Percentiles rank a stretch among this genome's conserved stretches.
phyloP scores from a whole-genome alignment of 2,113 vertebrate species.

The Lagopus leucura region DNA sequence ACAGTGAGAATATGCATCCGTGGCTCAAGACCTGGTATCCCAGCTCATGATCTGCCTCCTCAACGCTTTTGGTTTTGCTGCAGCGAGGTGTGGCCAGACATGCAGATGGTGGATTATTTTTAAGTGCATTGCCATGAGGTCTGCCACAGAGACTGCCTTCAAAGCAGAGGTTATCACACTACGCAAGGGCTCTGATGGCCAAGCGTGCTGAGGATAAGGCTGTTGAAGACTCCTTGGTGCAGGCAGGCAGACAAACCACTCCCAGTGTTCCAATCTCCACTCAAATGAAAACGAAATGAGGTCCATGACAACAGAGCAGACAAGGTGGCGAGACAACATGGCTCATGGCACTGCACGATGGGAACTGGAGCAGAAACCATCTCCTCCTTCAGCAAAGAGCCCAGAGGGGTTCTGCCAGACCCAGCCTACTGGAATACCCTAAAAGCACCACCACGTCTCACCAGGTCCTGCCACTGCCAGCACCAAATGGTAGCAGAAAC shows the following conservation, averaged over 20 bases:
- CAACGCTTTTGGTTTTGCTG: neutral
- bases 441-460: neutral
- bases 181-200: neutral
- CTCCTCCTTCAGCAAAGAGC: neutral
- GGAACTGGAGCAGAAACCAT: neutral
- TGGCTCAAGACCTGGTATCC: neutral
- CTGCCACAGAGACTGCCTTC: neutral
- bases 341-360: neutral
- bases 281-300: neutral
- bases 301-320: neutral
- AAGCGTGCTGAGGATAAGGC: neutral
- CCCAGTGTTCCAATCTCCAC: neutral
- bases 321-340: neutral
- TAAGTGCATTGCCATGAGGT: neutral
- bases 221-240: neutral
- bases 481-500: neutral
- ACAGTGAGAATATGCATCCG: neutral
- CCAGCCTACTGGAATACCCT: neutral
- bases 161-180: conserved; percentile 6
- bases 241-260: neutral
- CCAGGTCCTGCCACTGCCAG: neutral
- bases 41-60: neutral
- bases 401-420: neutral
- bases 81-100: neutral
- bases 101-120: neutral